phyloP scores from a whole-genome alignment of 2,888 invertebrate species.

The Aphidius colemani region DNA sequence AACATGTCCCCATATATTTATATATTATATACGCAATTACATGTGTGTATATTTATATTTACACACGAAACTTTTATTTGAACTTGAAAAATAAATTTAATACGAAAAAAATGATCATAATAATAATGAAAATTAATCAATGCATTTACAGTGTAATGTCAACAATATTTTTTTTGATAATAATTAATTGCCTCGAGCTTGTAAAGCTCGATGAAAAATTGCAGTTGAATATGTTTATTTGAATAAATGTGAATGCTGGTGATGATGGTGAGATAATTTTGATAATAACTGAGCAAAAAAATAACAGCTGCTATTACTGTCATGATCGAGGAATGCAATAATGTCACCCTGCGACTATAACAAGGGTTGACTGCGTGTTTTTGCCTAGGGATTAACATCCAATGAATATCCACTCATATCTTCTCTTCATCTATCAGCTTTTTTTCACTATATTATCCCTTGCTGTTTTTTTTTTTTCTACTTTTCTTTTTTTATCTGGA shows the following conservation, averaged over 20 bases:
- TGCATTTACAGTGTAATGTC: neutral
- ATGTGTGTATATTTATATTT: too few relatives aligned
- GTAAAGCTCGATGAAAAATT: too few relatives aligned
- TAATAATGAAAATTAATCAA: neutral
- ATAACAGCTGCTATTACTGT: constrained; percentile 54
- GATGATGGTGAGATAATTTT: constrained; percentile 3
- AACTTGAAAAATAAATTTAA: constrained; percentile 7
- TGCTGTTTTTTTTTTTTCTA: neutral
- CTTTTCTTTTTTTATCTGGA: neutral
- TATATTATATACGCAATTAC: too few relatives aligned
- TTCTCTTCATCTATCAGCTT: constrained; percentile 6
- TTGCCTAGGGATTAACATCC: constrained; percentile 58
- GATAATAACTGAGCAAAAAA: constrained; percentile 17
- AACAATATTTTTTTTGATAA: too few relatives aligned
- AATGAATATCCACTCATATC: constrained; percentile 54
- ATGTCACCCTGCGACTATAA: constrained; percentile 58
- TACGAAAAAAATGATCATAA: constrained; percentile 10
- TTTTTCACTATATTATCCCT: constrained; percentile 11
- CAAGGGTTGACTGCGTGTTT: constrained; percentile 57
- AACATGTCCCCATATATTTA: too few relatives aligned
- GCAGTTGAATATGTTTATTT: too few relatives aligned
- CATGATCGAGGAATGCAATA: constrained; percentile 61
- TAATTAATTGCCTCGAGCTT: too few relatives aligned
- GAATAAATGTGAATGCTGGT: too few relatives aligned
- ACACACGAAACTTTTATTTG: neutral